Conservation (phyloP, 2,888 invertebrate genomes). For the Emmelina monodactyla region DNA sequence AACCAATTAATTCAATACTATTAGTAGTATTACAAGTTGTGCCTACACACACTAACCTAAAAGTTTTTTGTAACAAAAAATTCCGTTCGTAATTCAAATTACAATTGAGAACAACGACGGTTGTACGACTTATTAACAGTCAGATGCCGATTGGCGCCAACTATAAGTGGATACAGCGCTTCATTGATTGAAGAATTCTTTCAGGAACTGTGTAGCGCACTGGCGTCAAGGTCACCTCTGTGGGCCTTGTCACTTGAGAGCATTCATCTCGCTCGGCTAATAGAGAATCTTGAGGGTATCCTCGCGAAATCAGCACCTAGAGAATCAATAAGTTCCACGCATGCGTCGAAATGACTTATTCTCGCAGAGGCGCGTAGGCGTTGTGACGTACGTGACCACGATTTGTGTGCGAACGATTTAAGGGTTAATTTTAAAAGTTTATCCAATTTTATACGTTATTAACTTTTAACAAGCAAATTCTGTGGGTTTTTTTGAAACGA, state of each 20-base stretch:
- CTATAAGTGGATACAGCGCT: not conserved
- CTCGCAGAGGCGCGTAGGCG: constrained; percentile 3
- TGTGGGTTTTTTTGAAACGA: too few species aligned
- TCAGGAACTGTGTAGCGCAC: not conserved
- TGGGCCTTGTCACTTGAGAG: not conserved
- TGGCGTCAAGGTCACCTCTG: not conserved
- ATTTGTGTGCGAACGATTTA: too few species aligned
- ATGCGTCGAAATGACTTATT: constrained; percentile 41
- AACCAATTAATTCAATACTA: not conserved
- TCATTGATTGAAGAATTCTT: not conserved
- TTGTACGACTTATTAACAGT: not conserved
- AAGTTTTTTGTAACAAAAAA: not conserved
- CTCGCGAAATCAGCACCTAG: constrained; percentile 32
- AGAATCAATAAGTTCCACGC: constrained; percentile 57
- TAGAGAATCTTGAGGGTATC: constrained; percentile 16
- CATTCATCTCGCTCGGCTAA: not conserved
- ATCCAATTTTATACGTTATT: too few species aligned
- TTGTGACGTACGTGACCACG: constrained; percentile 1
- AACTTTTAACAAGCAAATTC: too few species aligned
- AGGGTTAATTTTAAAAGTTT: too few species aligned
- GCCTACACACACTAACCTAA: too few species aligned
- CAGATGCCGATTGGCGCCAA: not conserved
- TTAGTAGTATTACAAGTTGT: not conserved
- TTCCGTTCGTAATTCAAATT: not conserved
- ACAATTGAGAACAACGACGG: not conserved